These are phyloP conservation scores for Sitophilus oryzae DNA, from an alignment of 1,140 invertebrate genomes.

Conservation along the genomic window DNA sequence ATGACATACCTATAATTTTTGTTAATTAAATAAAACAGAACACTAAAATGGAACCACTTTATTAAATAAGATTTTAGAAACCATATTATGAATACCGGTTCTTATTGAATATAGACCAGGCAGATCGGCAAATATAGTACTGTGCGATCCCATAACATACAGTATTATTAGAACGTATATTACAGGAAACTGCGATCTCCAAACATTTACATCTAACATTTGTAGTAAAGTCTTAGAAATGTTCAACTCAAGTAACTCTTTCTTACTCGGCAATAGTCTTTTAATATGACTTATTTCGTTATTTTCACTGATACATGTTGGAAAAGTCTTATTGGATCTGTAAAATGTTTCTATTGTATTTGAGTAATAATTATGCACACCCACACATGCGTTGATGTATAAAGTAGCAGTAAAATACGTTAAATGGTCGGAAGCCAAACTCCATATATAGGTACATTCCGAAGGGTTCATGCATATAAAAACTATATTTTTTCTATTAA, in stretches of 20 bases:
- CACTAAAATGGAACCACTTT: conserved; percentile 12
- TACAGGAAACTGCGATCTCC: conserved; percentile 7
- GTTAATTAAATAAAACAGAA: conserved; percentile 2
- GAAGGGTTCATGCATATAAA: conserved; percentile 16
- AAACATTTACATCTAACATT: background rate
- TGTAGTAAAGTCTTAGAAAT: background rate
- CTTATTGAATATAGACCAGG: background rate
- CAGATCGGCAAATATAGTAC: conserved; percentile 9
- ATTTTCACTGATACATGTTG: background rate
- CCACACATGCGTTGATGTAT: background rate
- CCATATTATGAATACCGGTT: background rate
- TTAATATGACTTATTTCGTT: background rate
- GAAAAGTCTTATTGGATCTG: background rate
- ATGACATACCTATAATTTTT: too few relatives aligned
- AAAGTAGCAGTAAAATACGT: conserved; percentile 11
- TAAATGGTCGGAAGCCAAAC: conserved; percentile 10
- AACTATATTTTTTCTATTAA: background rate
- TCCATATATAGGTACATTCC: conserved; percentile 22
- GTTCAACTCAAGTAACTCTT: background rate
- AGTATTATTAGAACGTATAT: conserved; percentile 6
- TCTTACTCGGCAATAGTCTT: background rate
- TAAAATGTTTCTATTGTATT: background rate
- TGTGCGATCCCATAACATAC: conserved; percentile 4
- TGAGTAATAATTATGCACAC: background rate
- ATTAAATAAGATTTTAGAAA: conserved; percentile 12